Evolutionary conservation across 2,797 vertebrate species (phyloP).

Genomic region (Sylvilagus floridanus): DNA sequence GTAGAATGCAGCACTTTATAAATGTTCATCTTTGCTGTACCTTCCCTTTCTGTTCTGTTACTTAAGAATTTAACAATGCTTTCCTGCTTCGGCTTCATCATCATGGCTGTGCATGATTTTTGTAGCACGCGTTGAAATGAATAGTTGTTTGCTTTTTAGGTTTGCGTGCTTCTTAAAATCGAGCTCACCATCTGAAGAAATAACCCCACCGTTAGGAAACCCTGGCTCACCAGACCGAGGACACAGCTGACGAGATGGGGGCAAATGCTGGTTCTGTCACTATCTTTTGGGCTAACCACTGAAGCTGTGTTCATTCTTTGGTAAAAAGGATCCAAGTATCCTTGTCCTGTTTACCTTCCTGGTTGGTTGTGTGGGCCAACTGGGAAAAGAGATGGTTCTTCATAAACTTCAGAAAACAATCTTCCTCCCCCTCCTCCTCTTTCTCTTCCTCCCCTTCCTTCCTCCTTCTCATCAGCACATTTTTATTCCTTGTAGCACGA

Average conservation of each 20-base stretch:
- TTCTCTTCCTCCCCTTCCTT: no score
- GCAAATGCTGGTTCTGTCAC: background rate
- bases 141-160: background rate
- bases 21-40: background rate
- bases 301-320: background rate
- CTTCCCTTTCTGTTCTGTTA: background rate
- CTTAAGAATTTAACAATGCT: conserved; percentile 23
- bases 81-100: background rate
- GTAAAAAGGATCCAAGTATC: background rate
- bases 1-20: background rate
- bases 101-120: background rate
- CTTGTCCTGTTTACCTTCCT: background rate
- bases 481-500: background rate
- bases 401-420: background rate
- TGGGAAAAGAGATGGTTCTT: background rate
- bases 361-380: background rate
- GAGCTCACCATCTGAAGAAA: background rate
- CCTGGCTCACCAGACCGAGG: background rate
- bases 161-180: conserved; percentile 21
- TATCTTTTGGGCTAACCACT: background rate
- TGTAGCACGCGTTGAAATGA: background rate
- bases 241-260: background rate
- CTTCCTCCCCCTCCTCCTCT: background rate
- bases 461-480: no score
- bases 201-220: background rate